phyloP scores from a whole-genome alignment of 2,888 invertebrate genomes.

The Chrysopilus asiliformis region DNA sequence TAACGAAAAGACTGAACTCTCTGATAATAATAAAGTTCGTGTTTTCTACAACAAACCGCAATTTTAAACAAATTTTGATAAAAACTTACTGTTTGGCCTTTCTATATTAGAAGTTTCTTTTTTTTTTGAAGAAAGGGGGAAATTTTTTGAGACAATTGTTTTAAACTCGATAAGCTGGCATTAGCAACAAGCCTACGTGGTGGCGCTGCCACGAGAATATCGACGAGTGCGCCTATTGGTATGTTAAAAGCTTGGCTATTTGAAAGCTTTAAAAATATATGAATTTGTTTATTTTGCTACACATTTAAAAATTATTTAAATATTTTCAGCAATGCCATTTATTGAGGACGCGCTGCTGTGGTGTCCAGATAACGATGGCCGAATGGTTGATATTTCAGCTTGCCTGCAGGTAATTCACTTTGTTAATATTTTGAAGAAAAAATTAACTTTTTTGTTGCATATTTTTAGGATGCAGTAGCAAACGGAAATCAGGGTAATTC shows the following conservation, averaged over 20 bases:
- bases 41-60: no score
- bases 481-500: constrained; percentile 27
- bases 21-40: not conserved
- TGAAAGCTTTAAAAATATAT: no score
- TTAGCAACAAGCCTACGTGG: constrained; percentile 33
- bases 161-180: constrained; percentile 30
- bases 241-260: no score
- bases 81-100: no score
- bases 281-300: no score
- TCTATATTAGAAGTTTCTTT: no score
- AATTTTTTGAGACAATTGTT: not conserved
- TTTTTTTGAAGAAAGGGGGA: not conserved
- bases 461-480: constrained; percentile 18
- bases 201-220: constrained; percentile 37
- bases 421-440: no score
- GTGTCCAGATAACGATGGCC: constrained; percentile 91
- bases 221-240: no score
- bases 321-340: constrained; percentile 92
- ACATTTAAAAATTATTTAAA: no score
- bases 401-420: constrained; percentile 76
- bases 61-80: no score
- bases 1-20: not conserved
- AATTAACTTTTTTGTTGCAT: constrained; percentile 17
- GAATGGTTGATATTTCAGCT: constrained; percentile 81
- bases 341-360: constrained; percentile 89